These are phyloP conservation scores for Petroica traversi DNA, from an alignment of 2,113 vertebrate species.

Conservation along the genomic window DNA sequence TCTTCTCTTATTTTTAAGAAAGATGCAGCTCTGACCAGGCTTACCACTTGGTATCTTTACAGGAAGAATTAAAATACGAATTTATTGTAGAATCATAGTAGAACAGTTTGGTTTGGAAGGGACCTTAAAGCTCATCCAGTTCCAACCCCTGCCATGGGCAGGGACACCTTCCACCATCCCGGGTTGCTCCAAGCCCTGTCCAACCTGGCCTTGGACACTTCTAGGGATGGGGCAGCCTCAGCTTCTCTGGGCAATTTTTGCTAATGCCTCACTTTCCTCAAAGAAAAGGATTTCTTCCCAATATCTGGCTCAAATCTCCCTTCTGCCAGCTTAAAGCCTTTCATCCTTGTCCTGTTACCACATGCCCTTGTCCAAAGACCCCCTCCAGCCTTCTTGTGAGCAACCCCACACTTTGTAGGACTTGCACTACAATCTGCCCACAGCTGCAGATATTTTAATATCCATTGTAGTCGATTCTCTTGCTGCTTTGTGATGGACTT, in stretches of 20 bases:
- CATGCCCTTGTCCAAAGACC: background rate
- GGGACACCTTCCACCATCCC: background rate
- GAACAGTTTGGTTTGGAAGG: background rate
- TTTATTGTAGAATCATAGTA: background rate
- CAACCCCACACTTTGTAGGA: background rate
- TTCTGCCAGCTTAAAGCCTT: background rate
- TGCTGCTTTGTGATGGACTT: background rate
- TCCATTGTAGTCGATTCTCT: background rate
- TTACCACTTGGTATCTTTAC: rapidly evolving
- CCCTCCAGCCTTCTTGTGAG: background rate
- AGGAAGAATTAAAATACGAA: background rate
- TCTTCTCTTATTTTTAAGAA: no score
- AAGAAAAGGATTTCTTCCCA: background rate
- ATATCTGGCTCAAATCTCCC: background rate
- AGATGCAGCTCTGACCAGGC: background rate
- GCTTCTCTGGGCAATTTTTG: background rate
- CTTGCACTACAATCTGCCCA: background rate
- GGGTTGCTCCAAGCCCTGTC: rapidly evolving
- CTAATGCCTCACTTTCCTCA: background rate
- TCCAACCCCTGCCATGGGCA: background rate
- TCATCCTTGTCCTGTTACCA: background rate
- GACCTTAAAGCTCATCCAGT: background rate
- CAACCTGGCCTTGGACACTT: background rate
- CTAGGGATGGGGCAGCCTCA: background rate
- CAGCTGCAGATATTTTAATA: background rate